phyloP scores from a whole-genome alignment of 2,888 invertebrate species.

The Beris morrisii region DNA sequence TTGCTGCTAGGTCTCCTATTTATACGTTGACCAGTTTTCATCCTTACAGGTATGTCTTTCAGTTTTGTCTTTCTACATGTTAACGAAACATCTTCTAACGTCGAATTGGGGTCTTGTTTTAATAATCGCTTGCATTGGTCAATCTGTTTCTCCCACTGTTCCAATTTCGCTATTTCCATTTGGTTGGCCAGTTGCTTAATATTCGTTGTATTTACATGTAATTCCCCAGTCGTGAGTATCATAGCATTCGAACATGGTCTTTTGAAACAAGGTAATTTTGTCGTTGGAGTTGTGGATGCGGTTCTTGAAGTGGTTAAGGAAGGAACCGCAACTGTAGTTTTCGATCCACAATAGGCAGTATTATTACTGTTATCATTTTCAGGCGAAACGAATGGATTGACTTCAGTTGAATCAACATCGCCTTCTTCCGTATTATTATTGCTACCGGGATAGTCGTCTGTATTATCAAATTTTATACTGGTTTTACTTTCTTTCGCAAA shows the following conservation, averaged over 20 bases:
- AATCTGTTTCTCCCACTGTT: slow-evolving; percentile 31
- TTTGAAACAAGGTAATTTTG: not conserved
- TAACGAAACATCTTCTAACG: slow-evolving; percentile 3
- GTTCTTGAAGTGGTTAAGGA: not conserved
- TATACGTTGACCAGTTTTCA: not conserved
- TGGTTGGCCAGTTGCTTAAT: slow-evolving; percentile 4
- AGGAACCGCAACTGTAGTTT: not conserved
- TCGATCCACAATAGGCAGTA: too few relatives aligned
- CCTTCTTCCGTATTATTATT: not conserved
- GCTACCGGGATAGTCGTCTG: slow-evolving; percentile 14
- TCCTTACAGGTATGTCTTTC: not conserved
- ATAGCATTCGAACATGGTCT: slow-evolving; percentile 12
- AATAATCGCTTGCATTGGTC: slow-evolving; percentile 25
- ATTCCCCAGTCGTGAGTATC: not conserved
- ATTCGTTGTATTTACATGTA: slow-evolving; percentile 4
- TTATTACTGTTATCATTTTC: not conserved
- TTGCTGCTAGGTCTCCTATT: not conserved
- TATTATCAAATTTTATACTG: not conserved
- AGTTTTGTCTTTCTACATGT: not conserved
- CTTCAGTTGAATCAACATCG: slow-evolving; percentile 6
- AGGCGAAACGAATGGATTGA: not conserved
- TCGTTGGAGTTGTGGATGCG: too few relatives aligned
- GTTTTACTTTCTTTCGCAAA: not conserved
- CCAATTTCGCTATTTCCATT: slow-evolving; percentile 23
- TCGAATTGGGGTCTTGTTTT: not conserved